Evolutionary conservation across 1,140 invertebrate species (phyloP).

Genomic region (Heliothis subflexa): DNA sequence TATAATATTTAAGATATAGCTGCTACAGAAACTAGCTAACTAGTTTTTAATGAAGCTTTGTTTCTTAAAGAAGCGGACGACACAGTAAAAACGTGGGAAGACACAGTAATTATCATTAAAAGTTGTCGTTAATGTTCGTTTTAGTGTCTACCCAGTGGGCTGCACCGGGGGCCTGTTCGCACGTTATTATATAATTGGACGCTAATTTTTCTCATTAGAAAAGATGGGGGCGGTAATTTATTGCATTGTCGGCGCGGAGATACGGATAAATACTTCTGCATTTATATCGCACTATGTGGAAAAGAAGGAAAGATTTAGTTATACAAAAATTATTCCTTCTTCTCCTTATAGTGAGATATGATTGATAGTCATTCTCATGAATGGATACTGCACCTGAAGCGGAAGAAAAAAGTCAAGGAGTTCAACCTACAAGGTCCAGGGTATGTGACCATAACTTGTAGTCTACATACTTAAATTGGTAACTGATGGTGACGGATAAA

Average conservation of each 20-base stretch:
- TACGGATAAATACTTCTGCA: not conserved
- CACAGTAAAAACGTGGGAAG: conserved; percentile 11
- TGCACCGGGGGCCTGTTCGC: conserved; percentile 11
- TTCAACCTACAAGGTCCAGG: too few species aligned
- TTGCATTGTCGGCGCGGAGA: too few species aligned
- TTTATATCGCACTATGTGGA: not conserved
- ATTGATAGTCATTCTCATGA: too few species aligned
- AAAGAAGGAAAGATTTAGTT: not conserved
- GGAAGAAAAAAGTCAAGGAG: too few species aligned
- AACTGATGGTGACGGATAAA: too few species aligned
- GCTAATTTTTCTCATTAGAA: conserved; percentile 11
- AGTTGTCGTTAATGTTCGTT: conserved; percentile 25
- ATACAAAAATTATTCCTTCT: too few species aligned
- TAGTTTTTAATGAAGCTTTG: not conserved
- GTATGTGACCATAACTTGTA: too few species aligned
- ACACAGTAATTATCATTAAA: conserved; percentile 7
- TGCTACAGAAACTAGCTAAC: not conserved
- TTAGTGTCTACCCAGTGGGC: not conserved
- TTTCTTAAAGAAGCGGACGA: not conserved
- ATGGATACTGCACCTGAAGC: too few species aligned
- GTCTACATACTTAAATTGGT: too few species aligned
- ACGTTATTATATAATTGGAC: conserved; percentile 31
- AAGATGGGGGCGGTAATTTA: not conserved
- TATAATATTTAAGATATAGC: not conserved
- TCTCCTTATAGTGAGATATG: too few species aligned